These are phyloP conservation scores for Atherinomorus stipes DNA, from an alignment of 2,113 vertebrate species.

Conservation along the genomic window DNA sequence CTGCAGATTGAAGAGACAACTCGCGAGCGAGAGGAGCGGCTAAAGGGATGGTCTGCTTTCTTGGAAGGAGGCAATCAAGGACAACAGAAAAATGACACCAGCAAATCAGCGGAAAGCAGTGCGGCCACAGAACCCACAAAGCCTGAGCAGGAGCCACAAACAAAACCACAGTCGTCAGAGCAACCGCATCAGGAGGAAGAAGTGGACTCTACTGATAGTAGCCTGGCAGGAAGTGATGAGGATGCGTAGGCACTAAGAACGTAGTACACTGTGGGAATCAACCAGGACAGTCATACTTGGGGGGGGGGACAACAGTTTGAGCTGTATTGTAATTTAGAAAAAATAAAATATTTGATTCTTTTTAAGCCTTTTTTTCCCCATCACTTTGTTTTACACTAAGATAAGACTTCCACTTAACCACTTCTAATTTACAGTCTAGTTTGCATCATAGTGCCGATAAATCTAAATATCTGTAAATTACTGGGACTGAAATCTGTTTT, in stretches of 20 bases:
- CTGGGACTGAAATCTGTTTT: conserved; percentile 5
- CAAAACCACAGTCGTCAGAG: conserved; percentile 20
- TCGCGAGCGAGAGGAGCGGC: conserved; percentile 94
- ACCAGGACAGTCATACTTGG: conserved; percentile 15
- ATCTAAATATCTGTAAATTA: neutral
- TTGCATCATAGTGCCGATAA: conserved; percentile 2
- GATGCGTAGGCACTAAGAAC: conserved; percentile 67
- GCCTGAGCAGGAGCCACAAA: conserved; percentile 20
- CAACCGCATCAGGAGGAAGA: conserved; percentile 63
- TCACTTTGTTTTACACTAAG: conserved; percentile 31
- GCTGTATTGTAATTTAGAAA: conserved; percentile 56
- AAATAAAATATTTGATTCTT: conserved; percentile 49
- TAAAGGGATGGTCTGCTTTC: conserved; percentile 91
- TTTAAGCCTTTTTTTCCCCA: conserved; percentile 13
- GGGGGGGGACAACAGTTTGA: conserved; percentile 29
- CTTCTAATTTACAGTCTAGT: neutral
- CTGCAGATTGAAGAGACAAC: conserved; percentile 93
- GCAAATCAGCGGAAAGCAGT: conserved; percentile 27
- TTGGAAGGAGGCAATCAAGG: conserved; percentile 75
- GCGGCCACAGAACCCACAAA: conserved; percentile 48
- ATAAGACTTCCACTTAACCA: neutral
- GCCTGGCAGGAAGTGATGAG: conserved; percentile 89
- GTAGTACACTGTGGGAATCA: conserved; percentile 3
- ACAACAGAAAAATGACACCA: conserved; percentile 38
- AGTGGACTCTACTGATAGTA: conserved; percentile 90